Conservation (phyloP, 2,888 invertebrate species). For the Ophioninae sp. region DNA sequence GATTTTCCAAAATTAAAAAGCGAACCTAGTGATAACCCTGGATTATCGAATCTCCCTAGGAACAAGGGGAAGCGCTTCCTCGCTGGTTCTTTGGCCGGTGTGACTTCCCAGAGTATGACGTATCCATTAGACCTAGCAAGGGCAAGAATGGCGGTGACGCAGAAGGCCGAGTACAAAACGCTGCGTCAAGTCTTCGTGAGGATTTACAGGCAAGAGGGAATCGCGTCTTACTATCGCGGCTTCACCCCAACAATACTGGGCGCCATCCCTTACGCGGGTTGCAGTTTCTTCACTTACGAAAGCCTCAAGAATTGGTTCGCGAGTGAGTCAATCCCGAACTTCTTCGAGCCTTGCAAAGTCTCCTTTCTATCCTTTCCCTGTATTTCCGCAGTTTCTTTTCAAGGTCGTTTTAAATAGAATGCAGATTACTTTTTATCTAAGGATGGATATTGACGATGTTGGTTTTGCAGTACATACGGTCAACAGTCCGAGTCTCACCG, state of each 20-base stretch:
- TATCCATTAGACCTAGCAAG: conserved; percentile 98
- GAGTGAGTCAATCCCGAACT: conserved; percentile 82
- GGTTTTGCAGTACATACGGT: conserved; percentile 71
- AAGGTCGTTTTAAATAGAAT: background rate
- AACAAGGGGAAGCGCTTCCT: conserved; percentile 84
- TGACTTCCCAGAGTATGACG: conserved; percentile 95
- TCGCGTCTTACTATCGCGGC: conserved; percentile 90
- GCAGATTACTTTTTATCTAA: background rate
- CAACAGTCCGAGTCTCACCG: conserved; percentile 76
- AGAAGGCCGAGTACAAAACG: conserved; percentile 87
- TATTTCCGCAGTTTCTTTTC: too few relatives aligned
- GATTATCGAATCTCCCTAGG: conserved; percentile 28
- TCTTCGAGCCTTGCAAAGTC: background rate
- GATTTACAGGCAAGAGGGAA: conserved; percentile 90
- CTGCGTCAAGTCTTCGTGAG: conserved; percentile 86
- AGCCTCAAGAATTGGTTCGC: conserved; percentile 91
- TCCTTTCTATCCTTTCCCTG: background rate
- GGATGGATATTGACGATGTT: background rate
- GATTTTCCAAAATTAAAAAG: too few relatives aligned
- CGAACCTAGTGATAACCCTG: background rate
- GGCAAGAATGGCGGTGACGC: conserved; percentile 98
- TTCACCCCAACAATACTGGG: conserved; percentile 95
- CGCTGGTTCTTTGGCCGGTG: conserved; percentile 97
- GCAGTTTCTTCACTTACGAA: conserved; percentile 98
- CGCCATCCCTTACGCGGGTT: conserved; percentile 97